Conservation (phyloP, 2,113 vertebrate genomes). For the Ginglymostoma cirratum region DNA sequence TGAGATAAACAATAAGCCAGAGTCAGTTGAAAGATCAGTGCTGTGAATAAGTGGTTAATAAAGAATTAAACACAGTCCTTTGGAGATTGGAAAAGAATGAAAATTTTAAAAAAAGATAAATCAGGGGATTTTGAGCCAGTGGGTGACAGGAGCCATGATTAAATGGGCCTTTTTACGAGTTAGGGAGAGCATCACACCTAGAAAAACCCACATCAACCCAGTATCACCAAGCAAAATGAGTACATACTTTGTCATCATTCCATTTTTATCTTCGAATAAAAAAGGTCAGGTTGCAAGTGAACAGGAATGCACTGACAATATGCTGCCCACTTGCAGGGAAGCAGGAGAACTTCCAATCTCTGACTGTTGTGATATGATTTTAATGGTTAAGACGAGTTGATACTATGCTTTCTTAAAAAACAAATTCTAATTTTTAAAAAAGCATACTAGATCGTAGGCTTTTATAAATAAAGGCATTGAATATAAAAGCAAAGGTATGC, state of each 20-base stretch:
- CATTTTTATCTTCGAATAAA: background rate
- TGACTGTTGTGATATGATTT: background rate
- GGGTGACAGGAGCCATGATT: background rate
- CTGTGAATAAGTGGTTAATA: background rate
- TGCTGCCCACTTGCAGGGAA: background rate
- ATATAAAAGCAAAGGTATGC: background rate
- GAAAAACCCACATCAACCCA: background rate
- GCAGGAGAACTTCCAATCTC: background rate
- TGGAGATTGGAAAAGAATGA: background rate
- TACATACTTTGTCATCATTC: background rate
- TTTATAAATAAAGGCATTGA: background rate
- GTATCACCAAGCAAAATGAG: background rate
- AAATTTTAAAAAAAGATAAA: background rate
- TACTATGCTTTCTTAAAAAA: background rate
- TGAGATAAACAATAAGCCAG: background rate
- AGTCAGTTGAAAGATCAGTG: background rate
- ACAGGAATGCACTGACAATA: background rate
- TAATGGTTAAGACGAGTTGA: background rate
- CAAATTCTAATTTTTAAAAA: background rate
- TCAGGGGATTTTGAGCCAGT: background rate
- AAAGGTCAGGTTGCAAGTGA: background rate
- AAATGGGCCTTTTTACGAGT: background rate
- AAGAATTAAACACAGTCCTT: background rate
- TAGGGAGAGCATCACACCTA: background rate
- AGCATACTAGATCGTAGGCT: background rate